These are phyloP conservation scores for Aldabrachelys gigantea DNA, from an alignment of 2,113 vertebrate genomes.

Conservation along the genomic window DNA sequence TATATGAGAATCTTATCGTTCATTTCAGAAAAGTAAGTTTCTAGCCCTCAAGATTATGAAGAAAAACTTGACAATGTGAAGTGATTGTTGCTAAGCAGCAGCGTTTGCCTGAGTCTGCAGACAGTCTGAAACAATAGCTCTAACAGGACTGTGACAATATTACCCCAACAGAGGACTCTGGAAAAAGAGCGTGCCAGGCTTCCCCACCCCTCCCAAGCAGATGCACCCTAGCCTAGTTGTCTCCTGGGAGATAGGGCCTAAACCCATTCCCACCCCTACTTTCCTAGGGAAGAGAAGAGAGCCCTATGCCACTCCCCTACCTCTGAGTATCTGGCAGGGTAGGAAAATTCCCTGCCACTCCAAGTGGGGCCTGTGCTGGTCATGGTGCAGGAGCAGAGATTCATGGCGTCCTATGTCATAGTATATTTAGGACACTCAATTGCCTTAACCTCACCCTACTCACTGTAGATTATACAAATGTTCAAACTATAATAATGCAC, in stretches of 20 bases:
- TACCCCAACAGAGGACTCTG: background rate
- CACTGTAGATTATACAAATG: background rate
- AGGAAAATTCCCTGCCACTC: background rate
- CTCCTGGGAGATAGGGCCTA: background rate
- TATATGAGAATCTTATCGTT: background rate
- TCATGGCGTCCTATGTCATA: background rate
- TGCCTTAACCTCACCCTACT: background rate
- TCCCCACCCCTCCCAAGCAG: background rate
- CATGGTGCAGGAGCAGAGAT: background rate
- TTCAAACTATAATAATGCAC: background rate
- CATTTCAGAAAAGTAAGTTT: background rate
- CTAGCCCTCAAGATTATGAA: background rate
- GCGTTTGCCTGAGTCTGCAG: background rate
- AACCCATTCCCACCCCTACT: background rate
- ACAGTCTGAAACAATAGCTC: background rate
- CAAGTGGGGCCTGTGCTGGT: background rate
- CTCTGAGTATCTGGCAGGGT: background rate
- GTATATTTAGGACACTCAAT: background rate
- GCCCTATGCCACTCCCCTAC: background rate
- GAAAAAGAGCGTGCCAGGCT: background rate
- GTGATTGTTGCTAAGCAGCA: background rate
- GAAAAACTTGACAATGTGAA: background rate
- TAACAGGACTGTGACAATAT: background rate
- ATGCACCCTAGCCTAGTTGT: background rate
- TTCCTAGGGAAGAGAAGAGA: background rate